These are phyloP conservation scores for Andricus quercusramuli DNA, from an alignment of 2,888 invertebrate species.

Conservation along the genomic window DNA sequence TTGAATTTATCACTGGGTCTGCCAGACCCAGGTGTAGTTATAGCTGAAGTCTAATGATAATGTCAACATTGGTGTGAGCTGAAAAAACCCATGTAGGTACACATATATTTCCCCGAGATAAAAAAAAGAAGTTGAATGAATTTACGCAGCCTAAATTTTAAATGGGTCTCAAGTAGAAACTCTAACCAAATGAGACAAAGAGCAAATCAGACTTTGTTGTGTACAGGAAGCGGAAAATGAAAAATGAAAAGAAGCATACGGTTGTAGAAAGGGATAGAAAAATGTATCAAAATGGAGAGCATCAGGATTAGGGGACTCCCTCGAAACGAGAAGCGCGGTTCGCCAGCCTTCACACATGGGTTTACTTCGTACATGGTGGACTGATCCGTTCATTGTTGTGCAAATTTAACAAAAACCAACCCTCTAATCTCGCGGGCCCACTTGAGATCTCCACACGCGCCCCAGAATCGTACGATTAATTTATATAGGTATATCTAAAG, in stretches of 20 bases:
- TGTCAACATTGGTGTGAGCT: no score
- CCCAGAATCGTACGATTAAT: conserved; percentile 73
- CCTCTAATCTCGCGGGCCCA: conserved; percentile 75
- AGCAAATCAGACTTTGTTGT: not conserved
- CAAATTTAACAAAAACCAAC: conserved; percentile 77
- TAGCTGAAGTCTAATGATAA: no score
- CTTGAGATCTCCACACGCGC: conserved; percentile 71
- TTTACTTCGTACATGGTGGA: conserved; percentile 71
- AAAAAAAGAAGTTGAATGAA: not conserved
- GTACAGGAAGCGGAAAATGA: conserved; percentile 45
- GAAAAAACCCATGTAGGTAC: no score
- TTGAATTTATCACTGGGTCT: no score
- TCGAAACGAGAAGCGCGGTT: conserved; percentile 58
- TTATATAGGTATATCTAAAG: conserved; percentile 73
- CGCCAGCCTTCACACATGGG: conserved; percentile 39
- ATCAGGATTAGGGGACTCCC: conserved; percentile 72
- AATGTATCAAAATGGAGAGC: conserved; percentile 76
- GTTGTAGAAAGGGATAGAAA: conserved; percentile 62
- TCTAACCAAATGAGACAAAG: not conserved
- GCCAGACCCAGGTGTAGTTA: no score
- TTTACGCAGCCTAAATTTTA: not conserved
- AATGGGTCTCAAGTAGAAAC: not conserved
- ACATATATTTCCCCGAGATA: not conserved
- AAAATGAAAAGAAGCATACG: conserved; percentile 61
- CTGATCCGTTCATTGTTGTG: conserved; percentile 77